Base-by-base conservation (phyloP, 2,113 vertebrate genomes). In the Pteruthius melanotis region DNA sequence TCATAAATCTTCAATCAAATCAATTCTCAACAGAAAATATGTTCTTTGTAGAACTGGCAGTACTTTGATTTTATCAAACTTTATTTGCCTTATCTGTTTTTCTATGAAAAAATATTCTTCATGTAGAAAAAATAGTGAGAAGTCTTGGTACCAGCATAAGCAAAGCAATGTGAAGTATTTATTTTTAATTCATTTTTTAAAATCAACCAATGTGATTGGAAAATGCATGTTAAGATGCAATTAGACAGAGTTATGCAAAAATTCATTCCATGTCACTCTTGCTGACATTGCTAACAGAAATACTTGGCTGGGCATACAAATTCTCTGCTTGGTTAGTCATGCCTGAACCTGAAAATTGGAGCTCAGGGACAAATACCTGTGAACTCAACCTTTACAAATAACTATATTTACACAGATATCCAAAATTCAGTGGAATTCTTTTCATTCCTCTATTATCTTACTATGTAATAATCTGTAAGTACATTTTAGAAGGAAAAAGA, bases 241-340 rank as follows among this genome's bases (percentile, higher is more conserved):
- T 83, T 72, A 47, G 20, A 59, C 7, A 42, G 5, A 35, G 18
- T 52, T 69, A 27, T 37, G 8, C 19, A 69, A 72, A 93, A 93
- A 30, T 37, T 37, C 2, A 66, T 91, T 89, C 39, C n/a, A 75
- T 30, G 37, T 47, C 35, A 70, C 20, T 40, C 49, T 83, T 83
- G 37, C 50, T 74, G 85, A 69, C 13, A n/a, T 47, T 1, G 7
- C 35, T 90, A 66, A 42, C 18, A 91, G 60, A 81, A 93, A 64
- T 54, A 3, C 18, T 81, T 91, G 26, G 24, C 69, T 39, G 22
- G 64, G 65, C 11, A 31, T 64, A 39, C 9, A 80, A 72, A 69
- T 83, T 80, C 24, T 89, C 65, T 89, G 53, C 77, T 83, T 89
- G 37, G 40, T 84, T 90, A 90, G 52, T 84, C 78, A 91, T 61